Percentiles rank a stretch among this genome's conserved stretches.
phyloP scores from a whole-genome alignment of 2,888 invertebrate genomes.

The Plagiodera versicolora region DNA sequence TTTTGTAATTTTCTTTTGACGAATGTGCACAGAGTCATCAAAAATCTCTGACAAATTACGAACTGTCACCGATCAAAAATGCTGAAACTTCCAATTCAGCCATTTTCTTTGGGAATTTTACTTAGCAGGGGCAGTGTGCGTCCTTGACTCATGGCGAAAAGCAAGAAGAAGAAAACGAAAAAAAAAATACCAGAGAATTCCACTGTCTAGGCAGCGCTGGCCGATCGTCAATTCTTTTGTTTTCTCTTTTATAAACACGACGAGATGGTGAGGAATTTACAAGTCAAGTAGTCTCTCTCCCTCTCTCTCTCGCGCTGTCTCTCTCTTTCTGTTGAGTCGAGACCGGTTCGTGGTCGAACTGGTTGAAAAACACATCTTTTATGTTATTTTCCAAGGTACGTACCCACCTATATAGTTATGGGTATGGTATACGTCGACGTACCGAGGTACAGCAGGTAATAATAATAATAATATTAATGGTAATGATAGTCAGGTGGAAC shows the following conservation, averaged over 20 bases:
- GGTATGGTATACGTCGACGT: background rate
- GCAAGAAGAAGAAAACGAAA: background rate
- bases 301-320: background rate
- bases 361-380: conserved; percentile 24
- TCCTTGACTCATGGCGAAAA: conserved; percentile 62
- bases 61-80: too few species aligned
- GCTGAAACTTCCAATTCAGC: too few species aligned
- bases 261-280: conserved; percentile 20
- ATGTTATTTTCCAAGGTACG: conserved; percentile 16
- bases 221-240: conserved; percentile 21
- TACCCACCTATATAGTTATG: background rate
- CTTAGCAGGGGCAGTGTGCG: conserved; percentile 68
- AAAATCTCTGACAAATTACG: too few species aligned
- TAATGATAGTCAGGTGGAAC: background rate
- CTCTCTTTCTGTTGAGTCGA: background rate
- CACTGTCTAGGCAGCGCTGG: conserved; percentile 21
- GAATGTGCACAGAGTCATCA: too few species aligned
- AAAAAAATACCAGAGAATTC: conserved; percentile 11
- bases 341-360: conserved; percentile 25
- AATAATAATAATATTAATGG: too few species aligned
- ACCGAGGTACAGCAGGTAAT: too few species aligned
- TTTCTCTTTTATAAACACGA: conserved; percentile 16
- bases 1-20: too few species aligned
- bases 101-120: conserved; percentile 15
- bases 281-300: conserved; percentile 15